phyloP scores from a whole-genome alignment of 2,113 vertebrate genomes.

The Holacanthus passer region DNA sequence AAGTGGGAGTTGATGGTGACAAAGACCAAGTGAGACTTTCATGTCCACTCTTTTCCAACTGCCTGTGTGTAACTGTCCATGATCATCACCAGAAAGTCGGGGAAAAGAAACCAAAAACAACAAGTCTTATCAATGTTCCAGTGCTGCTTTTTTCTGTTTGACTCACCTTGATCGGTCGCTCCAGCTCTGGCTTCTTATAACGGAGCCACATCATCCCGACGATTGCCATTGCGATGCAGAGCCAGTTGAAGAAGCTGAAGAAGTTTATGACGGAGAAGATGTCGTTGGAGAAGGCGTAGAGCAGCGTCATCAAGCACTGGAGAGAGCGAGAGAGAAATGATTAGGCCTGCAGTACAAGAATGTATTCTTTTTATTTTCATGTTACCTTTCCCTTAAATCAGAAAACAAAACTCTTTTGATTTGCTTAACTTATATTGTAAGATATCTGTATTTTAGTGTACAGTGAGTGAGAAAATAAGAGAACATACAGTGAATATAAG shows the following conservation, averaged over 20 bases:
- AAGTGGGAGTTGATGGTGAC: constrained; percentile 10
- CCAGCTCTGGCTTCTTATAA: constrained; percentile 92
- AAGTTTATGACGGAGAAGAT: constrained; percentile 99
- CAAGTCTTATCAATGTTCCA: too few relatives aligned
- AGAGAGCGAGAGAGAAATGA: background rate
- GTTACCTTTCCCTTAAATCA: too few relatives aligned
- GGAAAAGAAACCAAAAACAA: too few relatives aligned
- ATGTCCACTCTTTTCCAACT: background rate
- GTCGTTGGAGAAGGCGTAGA: constrained; percentile 96
- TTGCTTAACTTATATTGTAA: too few relatives aligned
- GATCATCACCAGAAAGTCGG: background rate
- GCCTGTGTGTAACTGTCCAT: background rate
- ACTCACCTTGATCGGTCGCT: constrained; percentile 95
- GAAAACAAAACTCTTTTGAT: too few relatives aligned
- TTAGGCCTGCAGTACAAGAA: background rate
- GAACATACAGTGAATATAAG: constrained; percentile 93
- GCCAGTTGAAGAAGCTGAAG: constrained; percentile 99
- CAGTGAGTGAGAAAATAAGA: background rate
- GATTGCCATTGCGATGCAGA: constrained; percentile 97
- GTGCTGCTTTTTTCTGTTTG: too few relatives aligned
- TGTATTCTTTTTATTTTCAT: background rate
- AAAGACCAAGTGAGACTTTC: background rate
- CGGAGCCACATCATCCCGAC: constrained; percentile 97
- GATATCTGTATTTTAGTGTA: background rate
- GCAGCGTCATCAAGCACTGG: constrained; percentile 95